These are phyloP conservation scores for Nesospiza acunhae DNA, from an alignment of 2,113 vertebrate species.

Conservation along the genomic window DNA sequence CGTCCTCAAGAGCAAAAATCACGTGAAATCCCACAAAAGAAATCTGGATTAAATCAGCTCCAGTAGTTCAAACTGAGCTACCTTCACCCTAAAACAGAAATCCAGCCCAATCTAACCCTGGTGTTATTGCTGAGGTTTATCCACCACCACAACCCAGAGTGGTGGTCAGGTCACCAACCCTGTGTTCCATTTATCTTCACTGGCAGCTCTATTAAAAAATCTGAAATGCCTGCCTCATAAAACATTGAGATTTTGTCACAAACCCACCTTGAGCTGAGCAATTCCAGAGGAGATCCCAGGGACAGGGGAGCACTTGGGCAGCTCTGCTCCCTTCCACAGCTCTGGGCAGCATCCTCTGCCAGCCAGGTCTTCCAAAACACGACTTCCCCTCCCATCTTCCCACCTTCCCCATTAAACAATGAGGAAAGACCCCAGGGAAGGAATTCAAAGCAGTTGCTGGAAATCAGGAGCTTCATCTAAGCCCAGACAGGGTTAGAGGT, in stretches of 20 bases:
- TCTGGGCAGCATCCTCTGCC: background rate
- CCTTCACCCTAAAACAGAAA: background rate
- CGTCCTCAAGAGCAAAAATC: background rate
- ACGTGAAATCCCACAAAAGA: background rate
- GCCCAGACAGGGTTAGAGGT: background rate
- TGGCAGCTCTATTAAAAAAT: conserved; percentile 18
- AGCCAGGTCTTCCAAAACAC: background rate
- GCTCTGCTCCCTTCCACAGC: background rate
- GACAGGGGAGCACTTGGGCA: background rate
- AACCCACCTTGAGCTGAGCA: background rate
- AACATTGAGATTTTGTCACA: background rate
- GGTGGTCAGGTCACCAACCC: background rate
- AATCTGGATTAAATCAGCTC: background rate
- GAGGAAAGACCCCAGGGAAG: background rate
- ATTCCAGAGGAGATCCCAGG: background rate
- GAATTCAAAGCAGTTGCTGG: background rate
- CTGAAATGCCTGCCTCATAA: background rate
- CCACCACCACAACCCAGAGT: background rate
- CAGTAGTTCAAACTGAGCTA: background rate
- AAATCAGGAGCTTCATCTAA: background rate
- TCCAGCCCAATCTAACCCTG: background rate
- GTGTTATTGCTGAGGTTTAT: background rate
- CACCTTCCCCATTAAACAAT: fast-evolving
- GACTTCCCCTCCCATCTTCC: background rate
- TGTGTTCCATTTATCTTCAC: background rate